These are phyloP conservation scores for Choreutis nemorana DNA, from an alignment of 2,888 invertebrate genomes.

Conservation along the genomic window DNA sequence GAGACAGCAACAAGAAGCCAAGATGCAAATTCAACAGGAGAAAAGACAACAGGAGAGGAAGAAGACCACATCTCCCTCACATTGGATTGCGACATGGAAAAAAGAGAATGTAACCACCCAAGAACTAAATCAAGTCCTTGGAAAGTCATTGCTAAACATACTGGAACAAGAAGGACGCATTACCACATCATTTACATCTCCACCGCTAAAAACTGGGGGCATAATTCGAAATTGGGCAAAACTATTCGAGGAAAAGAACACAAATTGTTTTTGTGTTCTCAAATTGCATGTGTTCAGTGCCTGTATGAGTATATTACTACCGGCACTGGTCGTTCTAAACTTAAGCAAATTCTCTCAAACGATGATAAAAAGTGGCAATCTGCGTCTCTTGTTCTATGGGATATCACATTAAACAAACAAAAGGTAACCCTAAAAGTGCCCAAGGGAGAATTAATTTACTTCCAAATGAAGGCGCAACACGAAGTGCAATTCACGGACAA, in stretches of 20 bases:
- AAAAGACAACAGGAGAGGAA: too few relatives aligned
- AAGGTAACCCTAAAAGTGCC: background rate
- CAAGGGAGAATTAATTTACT: conserved; percentile 3
- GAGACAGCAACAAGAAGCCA: too few relatives aligned
- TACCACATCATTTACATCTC: conserved; percentile 8
- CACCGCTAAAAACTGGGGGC: conserved; percentile 9
- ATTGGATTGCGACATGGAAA: too few relatives aligned
- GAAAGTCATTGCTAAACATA: conserved; percentile 1
- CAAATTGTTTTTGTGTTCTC: conserved; percentile 9
- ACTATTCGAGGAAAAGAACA: conserved; percentile 8
- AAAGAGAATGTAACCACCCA: too few relatives aligned
- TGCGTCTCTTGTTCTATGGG: background rate
- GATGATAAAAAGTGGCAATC: conserved; percentile 1
- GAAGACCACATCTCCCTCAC: too few relatives aligned
- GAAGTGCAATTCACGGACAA: background rate
- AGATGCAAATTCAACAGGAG: too few relatives aligned
- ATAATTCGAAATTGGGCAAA: conserved; percentile 9
- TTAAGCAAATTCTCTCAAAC: conserved; percentile 3
- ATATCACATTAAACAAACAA: background rate
- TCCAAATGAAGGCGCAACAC: conserved; percentile 1
- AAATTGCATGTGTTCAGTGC: conserved; percentile 6
- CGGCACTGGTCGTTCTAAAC: background rate
- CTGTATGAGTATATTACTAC: background rate
- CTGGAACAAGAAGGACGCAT: background rate
- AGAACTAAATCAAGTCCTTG: too few relatives aligned